phyloP scores from a whole-genome alignment of 2,113 vertebrate species.

The Helogale parvula region DNA sequence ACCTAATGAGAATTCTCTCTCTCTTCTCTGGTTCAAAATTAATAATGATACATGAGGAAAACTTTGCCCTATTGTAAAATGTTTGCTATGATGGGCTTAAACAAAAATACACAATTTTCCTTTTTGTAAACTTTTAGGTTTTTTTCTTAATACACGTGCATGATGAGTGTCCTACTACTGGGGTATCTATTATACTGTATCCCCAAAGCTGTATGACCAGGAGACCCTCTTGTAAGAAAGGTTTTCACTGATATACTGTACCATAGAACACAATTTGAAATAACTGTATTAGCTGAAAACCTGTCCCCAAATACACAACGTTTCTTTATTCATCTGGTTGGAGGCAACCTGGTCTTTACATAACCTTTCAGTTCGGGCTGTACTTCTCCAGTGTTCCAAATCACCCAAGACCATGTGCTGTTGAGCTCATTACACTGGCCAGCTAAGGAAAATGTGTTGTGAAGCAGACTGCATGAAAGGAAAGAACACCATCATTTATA shows the following conservation, averaged over 20 bases:
- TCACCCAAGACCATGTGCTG: background rate
- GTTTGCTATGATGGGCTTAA: background rate
- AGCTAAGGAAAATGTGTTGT: background rate
- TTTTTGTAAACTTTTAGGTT: background rate
- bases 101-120: background rate
- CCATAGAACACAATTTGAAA: background rate
- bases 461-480: background rate
- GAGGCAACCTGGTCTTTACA: background rate
- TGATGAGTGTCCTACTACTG: background rate
- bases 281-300: background rate
- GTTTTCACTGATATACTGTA: background rate
- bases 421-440: background rate
- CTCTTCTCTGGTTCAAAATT: constrained; percentile 6
- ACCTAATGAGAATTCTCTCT: background rate
- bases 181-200: background rate
- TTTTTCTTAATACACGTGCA: background rate
- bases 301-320: background rate
- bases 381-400: background rate
- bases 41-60: constrained; percentile 12
- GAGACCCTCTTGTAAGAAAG: background rate
- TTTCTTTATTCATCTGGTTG: background rate
- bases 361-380: background rate
- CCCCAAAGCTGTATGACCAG: background rate
- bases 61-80: background rate
- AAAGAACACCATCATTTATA: constrained; percentile 24